Percentiles rank a stretch among this genome's conserved stretches.
These are phyloP conservation scores for Griposia aprilina DNA, from an alignment of 2,888 invertebrate genomes.

Conservation along the genomic window DNA sequence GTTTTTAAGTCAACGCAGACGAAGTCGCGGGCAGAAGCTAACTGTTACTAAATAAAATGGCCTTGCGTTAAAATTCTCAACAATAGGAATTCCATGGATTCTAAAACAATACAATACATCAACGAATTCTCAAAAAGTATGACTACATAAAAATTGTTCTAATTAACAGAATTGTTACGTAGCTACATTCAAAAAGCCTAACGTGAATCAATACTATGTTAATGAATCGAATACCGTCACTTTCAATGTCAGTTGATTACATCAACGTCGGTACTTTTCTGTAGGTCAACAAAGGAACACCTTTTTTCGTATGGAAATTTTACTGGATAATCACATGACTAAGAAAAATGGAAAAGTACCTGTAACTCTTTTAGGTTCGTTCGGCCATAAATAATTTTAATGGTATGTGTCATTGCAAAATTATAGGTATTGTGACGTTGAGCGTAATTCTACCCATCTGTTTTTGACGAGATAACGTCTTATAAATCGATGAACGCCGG, in stretches of 20 bases:
- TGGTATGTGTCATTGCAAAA: neutral
- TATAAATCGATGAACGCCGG: too few species aligned
- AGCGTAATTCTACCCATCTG: too few species aligned
- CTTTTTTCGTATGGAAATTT: neutral
- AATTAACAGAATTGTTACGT: constrained; percentile 22
- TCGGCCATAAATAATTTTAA: neutral
- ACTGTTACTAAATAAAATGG: neutral
- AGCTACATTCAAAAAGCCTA: neutral
- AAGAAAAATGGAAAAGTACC: neutral
- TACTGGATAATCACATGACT: neutral
- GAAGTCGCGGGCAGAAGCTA: neutral
- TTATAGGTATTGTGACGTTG: too few species aligned
- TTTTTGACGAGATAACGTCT: too few species aligned
- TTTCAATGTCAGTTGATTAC: constrained; percentile 5
- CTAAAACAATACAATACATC: neutral
- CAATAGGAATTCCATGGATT: neutral
- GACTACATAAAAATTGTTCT: constrained; percentile 16
- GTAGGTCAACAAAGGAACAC: too few species aligned
- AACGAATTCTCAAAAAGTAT: constrained; percentile 22
- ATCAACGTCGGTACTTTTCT: neutral
- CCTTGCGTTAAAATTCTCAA: neutral
- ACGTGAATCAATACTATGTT: constrained; percentile 20
- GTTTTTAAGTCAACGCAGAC: too few species aligned
- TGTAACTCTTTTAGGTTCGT: neutral
- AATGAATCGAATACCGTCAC: constrained; percentile 11